Base-by-base conservation (phyloP, 2,888 invertebrate genomes). In the Tortricodes alternella region DNA sequence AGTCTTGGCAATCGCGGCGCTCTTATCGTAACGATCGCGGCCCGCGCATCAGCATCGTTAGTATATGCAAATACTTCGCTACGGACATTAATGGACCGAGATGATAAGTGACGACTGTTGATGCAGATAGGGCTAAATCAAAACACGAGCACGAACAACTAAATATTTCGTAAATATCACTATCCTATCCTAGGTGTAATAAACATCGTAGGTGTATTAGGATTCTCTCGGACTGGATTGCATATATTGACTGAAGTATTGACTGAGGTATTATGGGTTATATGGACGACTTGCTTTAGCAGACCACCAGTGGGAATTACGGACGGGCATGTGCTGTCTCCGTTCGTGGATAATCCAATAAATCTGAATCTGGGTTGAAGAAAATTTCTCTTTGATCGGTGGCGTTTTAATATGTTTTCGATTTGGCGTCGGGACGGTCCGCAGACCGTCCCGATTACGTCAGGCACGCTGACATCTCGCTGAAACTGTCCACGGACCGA, bases 361-460 rank as follows among this genome's bases (percentile, higher is more conserved):
- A 81, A 80, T 78, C 74, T 65, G 64, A n/a, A n/a, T n/a, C n/a
- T n/a, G 58, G 62, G 59, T 65, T 69, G 68, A 73, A 75, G 78
- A 74, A 81, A 75, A 81, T 69, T 75, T 83, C 70, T 74, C 86
- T 88, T 87, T 86, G 87, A 89, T 89, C 87, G 76, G 80, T 62
- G 76, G 78, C 71, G 75, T 83, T n/a, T n/a, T 85, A 82, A 89
- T 87, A 76, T 82, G 83, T 83, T 84, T 85, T 82, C 78, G 71
- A 86, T 86, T 80, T 79, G 76, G 77, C 80, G 79, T 76, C 78
- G 77, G 73, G 85, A 83, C 79, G 70, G 70, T 62, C 67, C 66
- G 75, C 83, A 85, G 85, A 83, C 84, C 68, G 76, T 64, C 66
- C 70, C 62, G 62, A 67, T 83, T 83, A 77, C 89, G 88, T 86